These are phyloP conservation scores for Bolinopsis microptera DNA, from an alignment of 37 sponge, comb jelly and placozoan genomes.

Conservation along the genomic window DNA sequence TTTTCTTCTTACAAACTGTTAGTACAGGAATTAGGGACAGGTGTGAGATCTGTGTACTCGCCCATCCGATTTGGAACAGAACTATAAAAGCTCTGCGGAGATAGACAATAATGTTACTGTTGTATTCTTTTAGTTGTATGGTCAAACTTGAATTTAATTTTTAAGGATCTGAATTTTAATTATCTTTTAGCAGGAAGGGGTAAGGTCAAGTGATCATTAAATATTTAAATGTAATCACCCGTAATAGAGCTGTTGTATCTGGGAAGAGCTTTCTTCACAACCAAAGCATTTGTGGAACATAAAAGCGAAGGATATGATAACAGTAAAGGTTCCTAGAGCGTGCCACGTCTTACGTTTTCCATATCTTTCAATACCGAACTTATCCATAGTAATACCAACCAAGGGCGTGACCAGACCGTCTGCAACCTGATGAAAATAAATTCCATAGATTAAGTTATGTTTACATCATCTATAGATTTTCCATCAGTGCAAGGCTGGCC, in stretches of 20 bases:
- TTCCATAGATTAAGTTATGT: not conserved
- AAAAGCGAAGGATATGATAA: slow-evolving; percentile 84
- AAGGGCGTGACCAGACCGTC: slow-evolving; percentile 89
- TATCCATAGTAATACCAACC: slow-evolving; percentile 84
- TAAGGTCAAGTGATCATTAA: no score
- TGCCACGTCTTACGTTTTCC: slow-evolving; percentile 94
- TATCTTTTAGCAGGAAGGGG: no score
- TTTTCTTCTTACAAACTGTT: slow-evolving; percentile 75
- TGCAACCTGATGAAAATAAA: slow-evolving; percentile 68
- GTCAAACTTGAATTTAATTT: no score
- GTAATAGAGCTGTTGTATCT: slow-evolving; percentile 44
- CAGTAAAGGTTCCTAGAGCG: slow-evolving; percentile 78
- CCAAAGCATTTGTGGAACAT: slow-evolving; percentile 82
- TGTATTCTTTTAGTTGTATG: no score
- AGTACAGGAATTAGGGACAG: slow-evolving; percentile 94
- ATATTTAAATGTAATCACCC: no score
- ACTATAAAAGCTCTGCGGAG: slow-evolving; percentile 69
- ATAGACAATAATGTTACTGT: no score
- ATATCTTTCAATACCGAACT: slow-evolving; percentile 71
- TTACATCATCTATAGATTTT: no score
- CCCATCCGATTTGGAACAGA: slow-evolving; percentile 97
- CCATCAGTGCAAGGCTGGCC: no score
- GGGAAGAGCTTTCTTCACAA: slow-evolving; percentile 60
- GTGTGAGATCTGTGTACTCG: slow-evolving; percentile 88
- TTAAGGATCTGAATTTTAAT: no score